Base-by-base conservation (phyloP, 2,797 vertebrate species). In the Acestrorhynchus altus region DNA sequence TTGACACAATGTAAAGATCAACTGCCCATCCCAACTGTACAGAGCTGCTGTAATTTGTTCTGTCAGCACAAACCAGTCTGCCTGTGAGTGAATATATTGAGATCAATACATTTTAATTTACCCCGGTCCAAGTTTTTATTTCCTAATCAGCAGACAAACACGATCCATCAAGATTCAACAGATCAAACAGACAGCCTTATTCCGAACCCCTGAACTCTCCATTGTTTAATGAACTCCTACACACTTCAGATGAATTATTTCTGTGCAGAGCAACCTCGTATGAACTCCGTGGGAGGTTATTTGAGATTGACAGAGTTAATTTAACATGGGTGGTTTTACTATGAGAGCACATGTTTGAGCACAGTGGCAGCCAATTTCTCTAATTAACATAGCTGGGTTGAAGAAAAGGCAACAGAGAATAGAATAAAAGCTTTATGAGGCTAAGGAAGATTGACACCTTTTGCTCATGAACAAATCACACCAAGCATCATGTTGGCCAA, bases 221-320 rank as follows among this genome's bases (percentile, higher is more conserved):
- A 46, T 42, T 52, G 67, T 57, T 61, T 24, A 79, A 72, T 47
- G 15, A 42, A 54, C 56, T 79, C 64, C 57, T 69, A 63, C 47
- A 63, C 65, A 74, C 18, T 26, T 79, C 46, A 52, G 24, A 69
- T 52, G 35, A 69, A n/a, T 4, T 28, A 24, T 57, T 35, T 59
- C 35, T 44, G 46, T 28, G 65, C 24, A 52, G 31, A 44, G 49
- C 5, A 15, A 9, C 16, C 44, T 69, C 46, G 28, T 68, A 31
- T 13, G 51, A 59, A 26, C 57, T 42, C 52, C n/a, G 42, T 44
- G 26, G 51, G 70, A 60, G 47, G 56, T 79, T 35, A 63, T 61
- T 63, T 74, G n/a, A 74, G 68, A 77, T 61, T 64, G 49, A 63
- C 59, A 24, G 68, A 56, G 52, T 20, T 54, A 71, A 77, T 77